These are phyloP conservation scores for Coptodon bakossiorum DNA, from an alignment of 2,113 vertebrate genomes.

Conservation along the genomic window DNA sequence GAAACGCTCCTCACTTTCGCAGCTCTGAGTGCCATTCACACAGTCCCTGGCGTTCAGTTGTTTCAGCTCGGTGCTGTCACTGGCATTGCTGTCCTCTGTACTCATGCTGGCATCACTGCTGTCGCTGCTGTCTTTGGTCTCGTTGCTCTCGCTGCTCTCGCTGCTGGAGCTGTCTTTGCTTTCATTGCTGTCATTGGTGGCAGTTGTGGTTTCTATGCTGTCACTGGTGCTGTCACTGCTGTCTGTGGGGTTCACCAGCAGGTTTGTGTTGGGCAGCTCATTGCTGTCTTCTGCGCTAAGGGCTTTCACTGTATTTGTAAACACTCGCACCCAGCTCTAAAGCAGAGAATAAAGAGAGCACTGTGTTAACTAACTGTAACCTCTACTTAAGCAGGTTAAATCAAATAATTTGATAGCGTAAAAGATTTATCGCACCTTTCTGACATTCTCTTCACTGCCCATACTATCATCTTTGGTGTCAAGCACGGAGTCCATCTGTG, in stretches of 20 bases:
- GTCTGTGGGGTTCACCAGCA: background rate
- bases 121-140: slow-evolving; percentile 20
- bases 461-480: slow-evolving; percentile 60
- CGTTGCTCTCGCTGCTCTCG: slow-evolving; percentile 19
- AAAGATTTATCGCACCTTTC: slow-evolving; percentile 39
- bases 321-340: slow-evolving; percentile 41
- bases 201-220: slow-evolving; percentile 3
- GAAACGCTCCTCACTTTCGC: slow-evolving; percentile 63
- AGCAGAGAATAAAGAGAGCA: background rate
- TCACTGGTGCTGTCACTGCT: slow-evolving; percentile 17
- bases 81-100: slow-evolving; percentile 31
- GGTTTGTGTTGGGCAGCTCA: background rate
- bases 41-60: slow-evolving; percentile 29
- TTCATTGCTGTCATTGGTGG: background rate
- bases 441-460: slow-evolving; percentile 58
- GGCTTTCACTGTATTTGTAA: background rate
- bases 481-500: slow-evolving; percentile 5
- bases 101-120: slow-evolving; percentile 32
- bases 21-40: slow-evolving; percentile 46
- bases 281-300: slow-evolving; percentile 41
- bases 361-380: background rate
- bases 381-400: background rate
- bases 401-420: background rate
- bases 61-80: slow-evolving; percentile 25
- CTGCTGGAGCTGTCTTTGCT: slow-evolving; percentile 23